Evolutionary conservation across 2,113 vertebrate genomes (phyloP), one percentile per base, ranked within the genome.

Genomic region (Equus quagga): DNA sequence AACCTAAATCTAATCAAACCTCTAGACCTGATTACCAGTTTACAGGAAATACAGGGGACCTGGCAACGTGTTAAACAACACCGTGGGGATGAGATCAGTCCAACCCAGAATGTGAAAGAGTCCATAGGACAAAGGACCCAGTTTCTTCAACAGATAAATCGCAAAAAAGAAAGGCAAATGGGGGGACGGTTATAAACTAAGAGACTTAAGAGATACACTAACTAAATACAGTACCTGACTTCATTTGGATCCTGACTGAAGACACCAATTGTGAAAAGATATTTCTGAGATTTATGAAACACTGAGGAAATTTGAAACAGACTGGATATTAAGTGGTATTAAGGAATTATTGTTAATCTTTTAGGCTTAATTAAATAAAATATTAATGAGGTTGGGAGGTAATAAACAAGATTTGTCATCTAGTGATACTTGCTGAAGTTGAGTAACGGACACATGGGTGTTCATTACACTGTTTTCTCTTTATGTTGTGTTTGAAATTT

Each of bases 401-500:
- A 51, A 54, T 92, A 89, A 86, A 72, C 51, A 70, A 79, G 19
- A 78, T 76, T 78, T 78, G 21, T 28, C 51, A 64, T 79, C 26
- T 54, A 5, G 15, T 81, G 46, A 36, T 60, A 70, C 56, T 31
- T 54, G 31, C 12, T 33, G 5, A 44, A 67, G 62, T 36, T 33
- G 26, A 69, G 75, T 56, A 79, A 69, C 69, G 31, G 26, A 21
- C 65, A 67, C 12, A 4, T 26, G 6, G 18, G n/a, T 41, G 6
- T 41, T 90, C 11, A 14, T 58, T 65, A 80, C 60, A 10, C 26
- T 41, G 51, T 33, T 67, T 62, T 82, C 51, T 92, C 9, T 46
- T 54, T 76, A n/a, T 67, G 9, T 65, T 41, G 31, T 75, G 8
- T 54, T 96, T 91, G 46, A 73, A 88, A 44, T 96, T 56, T 95